Percentiles rank a stretch among this genome's conserved stretches.
Conservation (phyloP, 2,888 invertebrate species). For the Dorcus parallelipipedus region DNA sequence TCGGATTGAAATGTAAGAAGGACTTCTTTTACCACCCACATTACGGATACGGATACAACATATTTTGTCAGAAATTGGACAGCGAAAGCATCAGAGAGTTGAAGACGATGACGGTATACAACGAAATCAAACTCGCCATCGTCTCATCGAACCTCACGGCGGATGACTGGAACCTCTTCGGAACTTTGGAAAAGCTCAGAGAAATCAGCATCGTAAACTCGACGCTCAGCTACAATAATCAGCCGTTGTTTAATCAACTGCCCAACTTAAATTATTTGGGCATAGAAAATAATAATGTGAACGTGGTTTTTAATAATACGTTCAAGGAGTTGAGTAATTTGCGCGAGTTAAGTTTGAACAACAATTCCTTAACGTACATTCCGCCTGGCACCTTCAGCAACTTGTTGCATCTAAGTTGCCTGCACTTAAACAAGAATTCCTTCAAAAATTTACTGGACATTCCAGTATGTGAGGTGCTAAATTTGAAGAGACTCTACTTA, state of each 20-base stretch:
- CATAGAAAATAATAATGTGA: slow-evolving; percentile 29
- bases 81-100: slow-evolving; percentile 31
- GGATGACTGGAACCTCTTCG: slow-evolving; percentile 30
- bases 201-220: slow-evolving; percentile 33
- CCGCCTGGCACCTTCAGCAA: not conserved
- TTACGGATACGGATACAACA: slow-evolving; percentile 41
- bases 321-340: slow-evolving; percentile 24
- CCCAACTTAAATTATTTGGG: slow-evolving; percentile 1
- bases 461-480: slow-evolving; percentile 4
- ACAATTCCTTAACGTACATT: slow-evolving; percentile 6
- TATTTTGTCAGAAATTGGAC: slow-evolving; percentile 34
- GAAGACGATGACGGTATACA: slow-evolving; percentile 35
- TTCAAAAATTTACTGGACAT: not conserved
- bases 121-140: slow-evolving; percentile 39
- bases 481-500: slow-evolving; percentile 8
- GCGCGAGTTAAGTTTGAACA: slow-evolving; percentile 4
- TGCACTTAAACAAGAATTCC: slow-evolving; percentile 12
- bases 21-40: slow-evolving; percentile 39
- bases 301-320: slow-evolving; percentile 18
- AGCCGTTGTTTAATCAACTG: slow-evolving; percentile 2
- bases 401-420: not conserved
- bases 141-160: slow-evolving; percentile 34
- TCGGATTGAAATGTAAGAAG: slow-evolving; percentile 34
- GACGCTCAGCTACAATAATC: not conserved
- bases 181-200: slow-evolving; percentile 36